phyloP scores from a whole-genome alignment of 1,140 invertebrate genomes.

The Heliconius eleuchia region DNA sequence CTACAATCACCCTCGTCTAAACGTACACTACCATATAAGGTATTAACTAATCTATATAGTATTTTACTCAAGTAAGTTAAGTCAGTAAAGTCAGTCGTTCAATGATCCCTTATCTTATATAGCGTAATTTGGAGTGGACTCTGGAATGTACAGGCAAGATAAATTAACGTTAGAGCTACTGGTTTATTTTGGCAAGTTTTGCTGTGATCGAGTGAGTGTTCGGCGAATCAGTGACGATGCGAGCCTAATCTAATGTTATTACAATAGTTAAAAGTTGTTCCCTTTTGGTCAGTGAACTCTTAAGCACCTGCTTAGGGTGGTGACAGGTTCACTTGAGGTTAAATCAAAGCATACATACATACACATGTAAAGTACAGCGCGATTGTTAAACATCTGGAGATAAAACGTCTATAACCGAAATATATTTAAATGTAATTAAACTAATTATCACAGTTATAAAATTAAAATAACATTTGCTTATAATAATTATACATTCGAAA shows the following conservation, averaged over 20 bases:
- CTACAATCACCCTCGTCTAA: neutral
- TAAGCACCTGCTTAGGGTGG: neutral
- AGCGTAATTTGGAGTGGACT: neutral
- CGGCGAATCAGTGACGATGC: neutral
- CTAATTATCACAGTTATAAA: conserved; percentile 78
- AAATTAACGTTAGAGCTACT: neutral
- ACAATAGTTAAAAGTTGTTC: neutral
- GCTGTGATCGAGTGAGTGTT: neutral
- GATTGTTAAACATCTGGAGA: conserved; percentile 1
- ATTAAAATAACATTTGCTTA: conserved; percentile 70
- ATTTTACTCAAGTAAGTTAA: neutral
- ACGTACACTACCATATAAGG: neutral
- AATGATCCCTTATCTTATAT: neutral
- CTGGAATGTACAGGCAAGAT: conserved; percentile 14
- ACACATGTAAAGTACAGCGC: neutral
- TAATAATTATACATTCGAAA: conserved; percentile 53
- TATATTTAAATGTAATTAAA: conserved; percentile 55
- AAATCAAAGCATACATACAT: neutral
- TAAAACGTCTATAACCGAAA: conserved; percentile 4
- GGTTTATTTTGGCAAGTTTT: conserved; percentile 3
- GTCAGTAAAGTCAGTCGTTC: neutral
- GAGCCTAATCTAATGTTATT: neutral
- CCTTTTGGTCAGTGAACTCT: neutral
- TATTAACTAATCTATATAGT: conserved; percentile 2
- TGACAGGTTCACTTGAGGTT: neutral